A percentile compares a stretch with the other conserved stretches of the same genome.
phyloP scores from a whole-genome alignment of 1,140 invertebrate genomes.

The Amyelois transitella region DNA sequence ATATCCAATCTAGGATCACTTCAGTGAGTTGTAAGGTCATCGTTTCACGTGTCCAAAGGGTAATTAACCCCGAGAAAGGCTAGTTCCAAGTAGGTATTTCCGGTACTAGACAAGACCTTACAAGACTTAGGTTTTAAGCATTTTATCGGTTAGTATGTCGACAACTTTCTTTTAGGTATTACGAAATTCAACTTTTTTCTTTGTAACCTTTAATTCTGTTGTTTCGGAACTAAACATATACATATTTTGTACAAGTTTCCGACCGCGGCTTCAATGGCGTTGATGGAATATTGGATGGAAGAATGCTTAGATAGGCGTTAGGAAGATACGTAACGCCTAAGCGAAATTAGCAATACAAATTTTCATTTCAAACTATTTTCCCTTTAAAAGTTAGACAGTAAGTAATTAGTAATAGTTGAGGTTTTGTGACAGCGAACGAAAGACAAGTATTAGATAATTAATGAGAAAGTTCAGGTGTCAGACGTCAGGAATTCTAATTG shows the following conservation, averaged over 20 bases:
- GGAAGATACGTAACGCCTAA: too few species aligned
- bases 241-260: too few species aligned
- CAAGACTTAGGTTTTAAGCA: conserved; percentile 30
- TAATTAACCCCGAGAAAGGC: conserved; percentile 47
- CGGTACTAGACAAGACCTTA: conserved; percentile 23
- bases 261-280: too few species aligned
- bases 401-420: neutral
- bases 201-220: conserved; percentile 8
- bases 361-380: too few species aligned
- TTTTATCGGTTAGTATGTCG: conserved; percentile 47
- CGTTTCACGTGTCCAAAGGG: conserved; percentile 13
- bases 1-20: neutral
- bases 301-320: too few species aligned
- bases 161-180: conserved; percentile 21
- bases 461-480: conserved; percentile 30
- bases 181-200: conserved; percentile 2
- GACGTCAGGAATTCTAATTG: conserved; percentile 17
- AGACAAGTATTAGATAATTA: conserved; percentile 13
- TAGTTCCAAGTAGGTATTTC: conserved; percentile 33
- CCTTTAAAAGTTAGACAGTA: neutral
- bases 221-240: too few species aligned
- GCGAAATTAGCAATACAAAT: too few species aligned
- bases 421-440: neutral
- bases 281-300: too few species aligned
- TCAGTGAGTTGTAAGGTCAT: conserved; percentile 2